Evolutionary conservation across 2,113 vertebrate species (phyloP), one percentile per base, ranked within the genome.

Genomic region (Benitochromis conjunctus): DNA sequence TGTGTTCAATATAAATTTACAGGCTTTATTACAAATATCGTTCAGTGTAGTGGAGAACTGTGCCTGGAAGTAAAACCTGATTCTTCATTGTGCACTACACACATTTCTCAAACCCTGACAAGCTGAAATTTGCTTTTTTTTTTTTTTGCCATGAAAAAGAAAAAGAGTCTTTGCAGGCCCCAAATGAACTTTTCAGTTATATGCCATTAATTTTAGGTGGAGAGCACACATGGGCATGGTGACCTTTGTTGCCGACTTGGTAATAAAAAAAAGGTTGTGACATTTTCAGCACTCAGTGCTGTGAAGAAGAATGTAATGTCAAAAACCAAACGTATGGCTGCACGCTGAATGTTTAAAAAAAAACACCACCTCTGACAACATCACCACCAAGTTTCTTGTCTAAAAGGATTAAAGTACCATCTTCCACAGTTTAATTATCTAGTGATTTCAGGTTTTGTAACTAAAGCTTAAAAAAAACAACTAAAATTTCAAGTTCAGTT

Each of bases 21-120:
- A n/a, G 66, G 24, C 2, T 7, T 58, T 76, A 48, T 85, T 83
- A 43, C 38, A 58, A 81, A 83, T 48, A 85, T 58, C 19, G 58
- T 19, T 76, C 57, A 56, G 36, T 26, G 29, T n/a, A 53, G 38
- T 3, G 0, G 36, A 80, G 82, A 86, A 74, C 81, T 80, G 18
- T 24, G 29, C 12, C 56, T 79, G 66, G 19, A 56, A 77, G 41
- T 81, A 46, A 31, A 46, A 60, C 21, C 5, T 13, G 21, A 66
- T 77, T 79, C 79, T 16, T 48, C 7, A 24, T 71, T 24, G 51
- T 57, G 66, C 38, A 48, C 83, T 21, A 53, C 69, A 69, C 9
- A 81, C 54, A 83, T 85, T 89, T 88, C 29, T 87, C 80, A 89
- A 84, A 86, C 56, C 9, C 19, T 56, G 60, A 76, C 51, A 51